Evolutionary conservation across 2,888 invertebrate species (phyloP).

Genomic region (Sussaba pulchella): DNA sequence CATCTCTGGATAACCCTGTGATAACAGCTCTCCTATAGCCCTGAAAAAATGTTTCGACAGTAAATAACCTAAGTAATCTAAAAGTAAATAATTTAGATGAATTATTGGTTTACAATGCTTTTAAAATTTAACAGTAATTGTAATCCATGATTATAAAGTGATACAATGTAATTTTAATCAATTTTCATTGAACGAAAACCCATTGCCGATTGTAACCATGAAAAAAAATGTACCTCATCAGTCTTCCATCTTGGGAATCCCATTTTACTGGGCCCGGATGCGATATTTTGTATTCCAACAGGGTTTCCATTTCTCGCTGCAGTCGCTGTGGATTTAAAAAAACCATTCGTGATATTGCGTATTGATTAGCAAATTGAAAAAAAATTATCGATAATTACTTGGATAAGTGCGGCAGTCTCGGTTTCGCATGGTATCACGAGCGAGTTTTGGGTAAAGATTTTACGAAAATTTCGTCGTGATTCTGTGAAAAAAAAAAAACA

Average conservation of each 20-base stretch:
- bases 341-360: no score
- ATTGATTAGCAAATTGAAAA: no score
- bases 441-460: conserved; percentile 57
- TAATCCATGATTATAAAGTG: no score
- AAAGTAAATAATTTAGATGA: no score
- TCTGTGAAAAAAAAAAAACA: conserved; percentile 40
- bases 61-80: no score
- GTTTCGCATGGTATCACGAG: conserved; percentile 63
- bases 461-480: conserved; percentile 43
- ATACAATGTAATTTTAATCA: no score
- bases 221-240: conserved; percentile 82
- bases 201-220: background rate
- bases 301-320: conserved; percentile 87
- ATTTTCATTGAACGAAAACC: no score
- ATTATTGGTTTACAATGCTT: no score
- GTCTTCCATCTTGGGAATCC: conserved; percentile 85
- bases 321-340: conserved; percentile 84
- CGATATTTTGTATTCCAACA: conserved; percentile 89
- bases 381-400: conserved; percentile 72
- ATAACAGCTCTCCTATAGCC: conserved; percentile 89
- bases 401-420: conserved; percentile 73
- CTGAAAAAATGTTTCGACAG: no score
- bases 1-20: conserved; percentile 86
- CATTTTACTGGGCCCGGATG: conserved; percentile 89
- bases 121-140: no score